Percentiles rank a stretch among this genome's conserved stretches.
phyloP scores from a whole-genome alignment of 2,888 invertebrate genomes.

The Psococerastis gibbosa region DNA sequence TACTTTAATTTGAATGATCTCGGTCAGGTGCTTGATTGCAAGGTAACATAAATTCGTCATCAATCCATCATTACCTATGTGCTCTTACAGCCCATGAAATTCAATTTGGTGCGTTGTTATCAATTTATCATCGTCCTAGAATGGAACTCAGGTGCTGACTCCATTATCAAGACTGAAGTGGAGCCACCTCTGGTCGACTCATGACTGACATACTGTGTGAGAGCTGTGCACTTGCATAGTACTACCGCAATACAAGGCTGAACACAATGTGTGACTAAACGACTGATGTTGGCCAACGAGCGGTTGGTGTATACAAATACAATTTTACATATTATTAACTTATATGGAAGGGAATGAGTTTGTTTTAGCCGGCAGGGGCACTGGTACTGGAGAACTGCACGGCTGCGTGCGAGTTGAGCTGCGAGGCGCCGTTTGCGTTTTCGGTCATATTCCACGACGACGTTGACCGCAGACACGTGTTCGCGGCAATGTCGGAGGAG shows the following conservation, averaged over 20 bases:
- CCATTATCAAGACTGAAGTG: no score
- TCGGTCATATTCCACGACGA: constrained; percentile 49
- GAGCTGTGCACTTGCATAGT: no score
- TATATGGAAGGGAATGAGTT: no score
- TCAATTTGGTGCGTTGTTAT: neutral
- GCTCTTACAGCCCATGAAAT: neutral
- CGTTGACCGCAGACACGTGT: constrained; percentile 45
- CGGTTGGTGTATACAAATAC: no score
- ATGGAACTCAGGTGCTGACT: no score
- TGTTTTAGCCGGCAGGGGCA: constrained; percentile 42
- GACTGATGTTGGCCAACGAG: no score
- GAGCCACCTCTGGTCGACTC: no score
- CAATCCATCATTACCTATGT: no score
- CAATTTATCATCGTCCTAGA: no score
- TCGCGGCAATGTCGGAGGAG: constrained; percentile 48
- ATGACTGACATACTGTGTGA: no score
- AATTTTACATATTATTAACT: neutral
- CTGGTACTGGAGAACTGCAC: constrained; percentile 55
- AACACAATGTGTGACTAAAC: no score
- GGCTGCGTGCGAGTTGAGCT: constrained; percentile 43
- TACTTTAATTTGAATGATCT: constrained; percentile 52
- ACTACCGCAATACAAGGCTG: no score
- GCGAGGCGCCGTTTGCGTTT: constrained; percentile 50
- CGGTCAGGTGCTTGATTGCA: constrained; percentile 39
- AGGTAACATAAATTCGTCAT: neutral